Evolutionary conservation across 1,140 invertebrate genomes (phyloP).

Genomic region (Aphis gossypii): DNA sequence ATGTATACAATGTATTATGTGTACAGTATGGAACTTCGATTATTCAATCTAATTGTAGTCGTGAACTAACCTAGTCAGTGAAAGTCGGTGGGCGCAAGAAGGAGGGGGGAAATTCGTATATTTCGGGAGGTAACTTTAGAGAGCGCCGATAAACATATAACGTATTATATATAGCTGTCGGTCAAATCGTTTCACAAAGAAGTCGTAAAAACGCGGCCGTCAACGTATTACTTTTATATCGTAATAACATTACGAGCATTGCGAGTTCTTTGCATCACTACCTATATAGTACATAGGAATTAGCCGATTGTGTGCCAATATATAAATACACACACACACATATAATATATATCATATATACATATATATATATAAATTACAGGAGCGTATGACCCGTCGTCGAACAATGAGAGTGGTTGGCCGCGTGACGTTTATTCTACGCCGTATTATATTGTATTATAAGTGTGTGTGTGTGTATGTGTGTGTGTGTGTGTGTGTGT

Average conservation of each 20-base stretch:
- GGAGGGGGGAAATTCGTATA: too few species aligned
- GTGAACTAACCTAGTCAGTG: too few species aligned
- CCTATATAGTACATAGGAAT: neutral
- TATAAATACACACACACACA: neutral
- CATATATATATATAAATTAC: neutral
- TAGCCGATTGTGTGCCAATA: neutral
- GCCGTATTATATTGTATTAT: neutral
- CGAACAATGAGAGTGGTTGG: neutral
- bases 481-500: neutral
- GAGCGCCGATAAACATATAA: too few species aligned
- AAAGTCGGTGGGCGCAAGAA: too few species aligned
- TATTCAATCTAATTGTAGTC: too few species aligned
- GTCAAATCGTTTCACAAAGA: neutral
- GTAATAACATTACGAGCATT: neutral
- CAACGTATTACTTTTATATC: neutral
- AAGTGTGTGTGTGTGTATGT: neutral
- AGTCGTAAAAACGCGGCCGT: neutral
- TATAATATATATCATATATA: too few species aligned
- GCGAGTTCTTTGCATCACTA: neutral
- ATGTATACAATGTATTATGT: too few species aligned
- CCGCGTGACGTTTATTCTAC: neutral
- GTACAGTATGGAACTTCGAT: too few species aligned
- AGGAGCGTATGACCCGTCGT: neutral
- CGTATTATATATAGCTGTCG: neutral
- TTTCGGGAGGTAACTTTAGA: too few species aligned